Base-by-base conservation (phyloP, 2,113 vertebrate species). In the Rhinoderma darwinii region DNA sequence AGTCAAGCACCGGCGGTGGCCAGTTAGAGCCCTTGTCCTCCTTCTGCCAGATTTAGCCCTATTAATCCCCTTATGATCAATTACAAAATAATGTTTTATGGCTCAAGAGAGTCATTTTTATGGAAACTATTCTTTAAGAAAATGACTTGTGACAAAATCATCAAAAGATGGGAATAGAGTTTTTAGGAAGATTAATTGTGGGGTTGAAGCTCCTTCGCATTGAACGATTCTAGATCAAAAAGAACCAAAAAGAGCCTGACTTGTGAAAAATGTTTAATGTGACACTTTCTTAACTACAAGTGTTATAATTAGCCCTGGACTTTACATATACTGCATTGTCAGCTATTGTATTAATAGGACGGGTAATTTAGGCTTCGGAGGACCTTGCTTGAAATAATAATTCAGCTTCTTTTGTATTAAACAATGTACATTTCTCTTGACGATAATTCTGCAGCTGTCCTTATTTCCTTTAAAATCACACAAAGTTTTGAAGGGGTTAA, bases 1-100 rank as follows among this genome's bases (percentile, higher is more conserved):
- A 86, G 90, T 91, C 92, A 93, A 93, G 89, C 86, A 56, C 25
- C 86, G 85, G 89, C 84, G 86, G 86, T 91, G 89, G 91, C 91
- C 92, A 89, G 30, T 79, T 74, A 82, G 87, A 90, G 83, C 73
- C 90, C 89, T 92, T 68, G 78, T 84, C 87, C 89, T 83, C 68
- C 83, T 90, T 86, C 35, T 89, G 51, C 76, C 88, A 43, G 56
- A 61, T 91, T 90, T 4, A 27, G 91, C 91, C 90, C 88, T 88
- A 89, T 90, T 90, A 90, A 89, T 91, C 56, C 85, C 88, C 76
- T 85, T 51, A 27, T 0, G 76, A 90, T 92, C 89, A 73, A 89
- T 91, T 91, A 90, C 74, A 89, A 88, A 91, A 90, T 86, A 92
- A 90, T 89, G 86, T 83, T 84, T 84, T 90, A 86, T 89, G 88